Percentiles rank a stretch among this genome's conserved stretches.
phyloP scores from a whole-genome alignment of 2,113 vertebrate species.

The Hypomesus transpacificus region DNA sequence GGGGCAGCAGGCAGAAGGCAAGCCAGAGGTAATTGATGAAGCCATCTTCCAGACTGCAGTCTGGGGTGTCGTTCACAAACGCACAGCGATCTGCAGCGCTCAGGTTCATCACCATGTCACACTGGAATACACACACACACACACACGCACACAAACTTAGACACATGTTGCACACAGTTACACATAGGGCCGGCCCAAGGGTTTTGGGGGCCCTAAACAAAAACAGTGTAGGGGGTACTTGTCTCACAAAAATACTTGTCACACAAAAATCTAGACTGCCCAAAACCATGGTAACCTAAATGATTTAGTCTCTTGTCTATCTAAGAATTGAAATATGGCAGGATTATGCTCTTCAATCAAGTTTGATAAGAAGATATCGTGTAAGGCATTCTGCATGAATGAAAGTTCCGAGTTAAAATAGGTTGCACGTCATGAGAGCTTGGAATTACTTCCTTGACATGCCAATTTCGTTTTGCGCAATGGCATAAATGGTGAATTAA shows the following conservation, averaged over 20 bases:
- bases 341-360: no score
- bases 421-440: background rate
- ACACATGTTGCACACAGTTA: background rate
- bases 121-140: slow-evolving; percentile 67
- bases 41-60: slow-evolving; percentile 79
- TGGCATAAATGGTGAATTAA: background rate
- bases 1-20: slow-evolving; percentile 80
- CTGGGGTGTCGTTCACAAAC: slow-evolving; percentile 79
- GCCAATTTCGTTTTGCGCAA: background rate
- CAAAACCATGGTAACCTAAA: no score
- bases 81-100: slow-evolving; percentile 75
- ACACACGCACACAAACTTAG: slow-evolving; percentile 11
- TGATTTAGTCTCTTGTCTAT: no score
- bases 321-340: no score
- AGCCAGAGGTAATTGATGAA: slow-evolving; percentile 82
- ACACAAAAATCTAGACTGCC: no score
- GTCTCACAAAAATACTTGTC: no score
- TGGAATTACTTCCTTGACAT: background rate
- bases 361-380: no score
- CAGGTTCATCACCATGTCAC: slow-evolving; percentile 74
- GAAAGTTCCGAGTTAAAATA: no score
- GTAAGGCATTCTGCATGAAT: no score
- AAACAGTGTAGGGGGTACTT: no score
- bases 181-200: no score
- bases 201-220: no score